A percentile compares a stretch with the other conserved stretches of the same genome.
Conservation (phyloP, 2,888 invertebrate species). For the Nebria salina region DNA sequence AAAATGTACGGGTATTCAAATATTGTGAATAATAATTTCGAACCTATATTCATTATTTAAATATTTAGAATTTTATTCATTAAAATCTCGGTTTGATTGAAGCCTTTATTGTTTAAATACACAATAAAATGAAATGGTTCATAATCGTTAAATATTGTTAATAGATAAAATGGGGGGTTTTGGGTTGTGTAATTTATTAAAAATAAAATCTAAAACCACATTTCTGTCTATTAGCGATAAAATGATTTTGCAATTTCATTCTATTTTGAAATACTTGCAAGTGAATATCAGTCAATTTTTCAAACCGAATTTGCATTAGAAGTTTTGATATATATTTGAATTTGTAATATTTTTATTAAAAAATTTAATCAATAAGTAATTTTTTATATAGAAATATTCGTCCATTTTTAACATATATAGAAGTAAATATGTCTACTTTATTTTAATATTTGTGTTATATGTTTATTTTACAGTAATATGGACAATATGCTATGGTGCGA, state of each 20-base stretch:
- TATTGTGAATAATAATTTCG: slow-evolving; percentile 2
- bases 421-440: not conserved
- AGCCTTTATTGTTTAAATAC: not conserved
- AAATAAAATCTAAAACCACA: no score
- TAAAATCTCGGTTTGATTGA: not conserved
- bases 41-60: not conserved
- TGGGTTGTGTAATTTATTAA: no score
- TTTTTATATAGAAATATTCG: not conserved
- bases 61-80: not conserved
- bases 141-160: no score
- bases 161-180: no score
- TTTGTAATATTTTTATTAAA: not conserved
- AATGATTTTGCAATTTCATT: not conserved
- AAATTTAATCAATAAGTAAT: not conserved
- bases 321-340: no score
- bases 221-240: no score
- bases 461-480: slow-evolving; percentile 1
- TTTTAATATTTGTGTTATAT: not conserved
- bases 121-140: not conserved
- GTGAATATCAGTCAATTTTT: not conserved
- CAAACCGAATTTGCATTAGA: no score
- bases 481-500: slow-evolving; percentile 1
- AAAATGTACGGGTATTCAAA: slow-evolving; percentile 25
- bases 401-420: not conserved
- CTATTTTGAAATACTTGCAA: not conserved